These are phyloP conservation scores for Neogobius melanostomus DNA, from an alignment of 2,113 vertebrate species.

Conservation along the genomic window DNA sequence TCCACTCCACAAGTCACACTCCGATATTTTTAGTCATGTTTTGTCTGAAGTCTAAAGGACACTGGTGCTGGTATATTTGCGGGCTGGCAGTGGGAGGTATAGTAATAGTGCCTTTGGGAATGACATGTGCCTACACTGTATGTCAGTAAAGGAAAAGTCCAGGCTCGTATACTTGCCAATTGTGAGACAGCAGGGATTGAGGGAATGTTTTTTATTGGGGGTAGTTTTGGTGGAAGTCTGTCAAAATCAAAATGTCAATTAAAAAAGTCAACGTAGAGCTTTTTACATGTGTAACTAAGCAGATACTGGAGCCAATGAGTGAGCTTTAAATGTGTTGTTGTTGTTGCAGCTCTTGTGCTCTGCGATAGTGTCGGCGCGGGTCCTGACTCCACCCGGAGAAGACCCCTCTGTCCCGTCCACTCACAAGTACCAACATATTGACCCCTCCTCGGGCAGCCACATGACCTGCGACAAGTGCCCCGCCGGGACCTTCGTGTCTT, in stretches of 20 bases:
- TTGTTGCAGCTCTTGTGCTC: conserved; percentile 83
- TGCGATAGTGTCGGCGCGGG: conserved; percentile 75
- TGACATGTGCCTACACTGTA: too few species aligned
- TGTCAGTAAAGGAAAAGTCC: too few species aligned
- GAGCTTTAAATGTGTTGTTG: background rate
- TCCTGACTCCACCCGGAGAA: conserved; percentile 62
- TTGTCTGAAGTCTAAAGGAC: background rate
- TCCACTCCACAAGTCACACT: conserved; percentile 9
- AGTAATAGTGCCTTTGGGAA: too few species aligned
- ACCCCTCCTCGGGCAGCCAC: conserved; percentile 80
- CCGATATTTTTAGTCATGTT: conserved; percentile 6
- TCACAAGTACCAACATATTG: conserved; percentile 84
- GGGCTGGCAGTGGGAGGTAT: background rate
- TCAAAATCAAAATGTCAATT: too few species aligned
- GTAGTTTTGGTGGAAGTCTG: too few species aligned
- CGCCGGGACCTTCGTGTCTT: conserved; percentile 89
- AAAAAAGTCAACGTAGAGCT: too few species aligned
- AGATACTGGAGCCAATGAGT: background rate
- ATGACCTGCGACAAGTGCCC: conserved; percentile 95
- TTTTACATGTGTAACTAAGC: too few species aligned
- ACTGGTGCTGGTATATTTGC: background rate
- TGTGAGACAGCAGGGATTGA: too few species aligned
- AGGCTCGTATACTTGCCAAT: too few species aligned
- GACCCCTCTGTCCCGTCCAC: conserved; percentile 75
- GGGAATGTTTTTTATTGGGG: too few species aligned